Conservation (phyloP, 2,888 invertebrate genomes). For the Chrysolina oricalcia region DNA sequence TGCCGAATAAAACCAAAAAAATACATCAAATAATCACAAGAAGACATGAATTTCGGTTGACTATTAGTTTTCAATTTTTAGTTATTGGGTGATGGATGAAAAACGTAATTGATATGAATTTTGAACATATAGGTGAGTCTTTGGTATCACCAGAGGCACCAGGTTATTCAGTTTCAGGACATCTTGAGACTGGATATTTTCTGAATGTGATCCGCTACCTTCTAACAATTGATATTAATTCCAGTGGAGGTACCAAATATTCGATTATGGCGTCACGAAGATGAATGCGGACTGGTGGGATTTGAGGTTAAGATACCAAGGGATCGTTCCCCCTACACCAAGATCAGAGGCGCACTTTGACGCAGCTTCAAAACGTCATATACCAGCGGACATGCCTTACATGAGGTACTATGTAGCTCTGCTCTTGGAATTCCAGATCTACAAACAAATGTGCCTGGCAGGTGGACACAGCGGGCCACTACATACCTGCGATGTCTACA, state of each 20-base stretch:
- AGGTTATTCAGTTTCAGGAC: no score
- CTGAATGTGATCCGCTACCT: not conserved
- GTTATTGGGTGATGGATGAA: no score
- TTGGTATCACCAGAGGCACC: no score
- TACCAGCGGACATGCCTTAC: conserved; percentile 83
- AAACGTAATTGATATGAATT: no score
- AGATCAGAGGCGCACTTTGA: conserved; percentile 86
- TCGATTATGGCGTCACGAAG: conserved; percentile 81
- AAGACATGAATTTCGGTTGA: no score
- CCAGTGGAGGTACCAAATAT: conserved; percentile 88
- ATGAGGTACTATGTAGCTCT: conserved; percentile 88
- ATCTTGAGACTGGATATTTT: no score
- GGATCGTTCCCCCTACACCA: conserved; percentile 81
- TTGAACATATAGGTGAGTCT: no score
- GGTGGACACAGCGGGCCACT: conserved; percentile 83
- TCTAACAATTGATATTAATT: conserved; percentile 8
- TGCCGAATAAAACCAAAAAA: no score
- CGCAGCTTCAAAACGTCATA: conserved; percentile 87
- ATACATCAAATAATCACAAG: no score
- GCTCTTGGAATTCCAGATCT: conserved; percentile 89
- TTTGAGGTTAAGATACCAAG: conserved; percentile 81
- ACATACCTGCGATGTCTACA: conserved; percentile 87
- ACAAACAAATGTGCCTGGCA: conserved; percentile 83
- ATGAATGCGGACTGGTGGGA: conserved; percentile 88
- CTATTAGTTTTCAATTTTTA: no score